Conservation (phyloP, 1,140 invertebrate species). For the Laodelphax striatellus region DNA sequence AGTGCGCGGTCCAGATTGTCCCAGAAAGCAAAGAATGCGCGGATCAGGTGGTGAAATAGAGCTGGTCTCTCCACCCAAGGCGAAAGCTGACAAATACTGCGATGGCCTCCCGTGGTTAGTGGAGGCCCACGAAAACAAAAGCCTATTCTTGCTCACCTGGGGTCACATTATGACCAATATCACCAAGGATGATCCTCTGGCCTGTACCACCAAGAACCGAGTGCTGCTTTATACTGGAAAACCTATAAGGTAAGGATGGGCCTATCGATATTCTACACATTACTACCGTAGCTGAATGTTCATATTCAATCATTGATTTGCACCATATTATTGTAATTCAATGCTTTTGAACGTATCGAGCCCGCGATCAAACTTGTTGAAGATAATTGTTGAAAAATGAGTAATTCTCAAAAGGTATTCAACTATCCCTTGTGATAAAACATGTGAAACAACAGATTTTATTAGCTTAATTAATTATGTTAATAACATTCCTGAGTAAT, state of each 20-base stretch:
- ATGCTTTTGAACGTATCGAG: no score
- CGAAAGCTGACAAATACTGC: constrained; percentile 39
- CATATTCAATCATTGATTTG: no score
- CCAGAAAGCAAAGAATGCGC: constrained; percentile 46
- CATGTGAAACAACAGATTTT: no score
- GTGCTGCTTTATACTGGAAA: constrained; percentile 55
- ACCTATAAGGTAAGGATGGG: constrained; percentile 24
- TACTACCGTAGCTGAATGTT: no score
- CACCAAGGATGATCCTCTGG: constrained; percentile 12
- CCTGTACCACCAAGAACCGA: constrained; percentile 55
- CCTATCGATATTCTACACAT: no score
- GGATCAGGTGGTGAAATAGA: constrained; percentile 62
- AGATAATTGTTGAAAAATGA: no score
- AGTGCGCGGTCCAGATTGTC: constrained; percentile 48
- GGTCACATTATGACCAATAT: constrained; percentile 32
- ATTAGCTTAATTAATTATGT: no score
- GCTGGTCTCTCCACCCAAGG: constrained; percentile 34
- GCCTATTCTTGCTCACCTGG: constrained; percentile 55
- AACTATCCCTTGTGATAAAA: no score
- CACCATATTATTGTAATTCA: no score
- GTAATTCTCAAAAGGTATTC: no score
- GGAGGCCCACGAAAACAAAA: constrained; percentile 59
- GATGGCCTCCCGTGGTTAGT: constrained; percentile 65
- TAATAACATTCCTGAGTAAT: no score
- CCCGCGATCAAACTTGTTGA: no score